Evolutionary conservation across 1,140 invertebrate genomes (phyloP).

Genomic region (Zaprionus tsacasi): DNA sequence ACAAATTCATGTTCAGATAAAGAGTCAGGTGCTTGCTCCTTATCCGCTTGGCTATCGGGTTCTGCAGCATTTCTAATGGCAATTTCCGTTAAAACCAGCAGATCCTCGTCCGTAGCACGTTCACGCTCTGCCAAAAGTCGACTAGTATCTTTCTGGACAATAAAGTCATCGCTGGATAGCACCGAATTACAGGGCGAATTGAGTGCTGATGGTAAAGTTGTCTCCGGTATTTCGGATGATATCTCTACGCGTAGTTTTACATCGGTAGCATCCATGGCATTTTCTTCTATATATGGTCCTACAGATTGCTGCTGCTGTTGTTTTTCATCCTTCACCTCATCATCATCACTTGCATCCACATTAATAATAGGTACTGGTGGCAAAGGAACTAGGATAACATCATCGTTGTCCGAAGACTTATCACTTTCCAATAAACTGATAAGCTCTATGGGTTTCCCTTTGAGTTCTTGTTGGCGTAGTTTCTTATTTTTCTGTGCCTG

Average conservation of each 20-base stretch:
- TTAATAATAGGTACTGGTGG: constrained; percentile 67
- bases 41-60: not conserved
- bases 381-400: constrained; percentile 69
- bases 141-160: constrained; percentile 72
- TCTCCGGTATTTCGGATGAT: not conserved
- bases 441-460: constrained; percentile 40
- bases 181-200: constrained; percentile 71
- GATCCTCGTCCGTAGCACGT: constrained; percentile 69
- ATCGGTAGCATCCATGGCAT: constrained; percentile 74
- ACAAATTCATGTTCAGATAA: constrained; percentile 71
- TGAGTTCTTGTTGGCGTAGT: constrained; percentile 21
- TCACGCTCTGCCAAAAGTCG: constrained; percentile 57
- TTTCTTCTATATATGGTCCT: constrained; percentile 60
- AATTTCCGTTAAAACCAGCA: constrained; percentile 62
- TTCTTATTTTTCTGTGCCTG: constrained; percentile 54
- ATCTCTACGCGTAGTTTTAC: constrained; percentile 37
- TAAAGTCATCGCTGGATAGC: constrained; percentile 78
- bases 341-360: constrained; percentile 57
- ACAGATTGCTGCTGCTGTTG: not conserved
- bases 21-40: constrained; percentile 26
- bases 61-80: constrained; percentile 57
- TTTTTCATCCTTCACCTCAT: constrained; percentile 13
- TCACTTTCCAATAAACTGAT: constrained; percentile 62
- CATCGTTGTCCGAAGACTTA: constrained; percentile 50
- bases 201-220: constrained; percentile 9